These are phyloP conservation scores for Diuraphis noxia DNA, from an alignment of 1,140 invertebrate species.

Conservation along the genomic window DNA sequence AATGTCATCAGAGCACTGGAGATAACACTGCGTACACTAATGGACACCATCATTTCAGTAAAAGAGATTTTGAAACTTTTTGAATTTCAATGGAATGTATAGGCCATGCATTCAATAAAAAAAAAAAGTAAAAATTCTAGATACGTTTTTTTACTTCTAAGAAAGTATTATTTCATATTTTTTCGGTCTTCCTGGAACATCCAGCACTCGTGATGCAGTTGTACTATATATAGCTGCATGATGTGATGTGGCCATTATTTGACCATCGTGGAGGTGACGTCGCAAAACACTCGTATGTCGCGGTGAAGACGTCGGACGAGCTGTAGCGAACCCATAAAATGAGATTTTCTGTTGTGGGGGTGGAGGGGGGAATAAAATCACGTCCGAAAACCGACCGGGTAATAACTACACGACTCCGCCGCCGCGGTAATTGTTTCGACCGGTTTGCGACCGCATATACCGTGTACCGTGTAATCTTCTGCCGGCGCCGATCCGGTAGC, in stretches of 20 bases:
- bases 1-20: not conserved
- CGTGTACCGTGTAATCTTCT: not conserved
- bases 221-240: too few species aligned
- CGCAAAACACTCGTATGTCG: not conserved
- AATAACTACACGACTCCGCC: not conserved
- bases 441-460: conserved; percentile 2
- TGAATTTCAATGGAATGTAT: not conserved
- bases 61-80: not conserved
- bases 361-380: not conserved
- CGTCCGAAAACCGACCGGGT: not conserved
- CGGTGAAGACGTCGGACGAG: not conserved
- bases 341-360: rapidly evolving
- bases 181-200: not conserved
- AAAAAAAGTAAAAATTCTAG: not conserved
- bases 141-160: not conserved
- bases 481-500: not conserved
- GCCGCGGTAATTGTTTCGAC: conserved; percentile 33
- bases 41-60: not conserved
- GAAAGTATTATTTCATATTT: not conserved
- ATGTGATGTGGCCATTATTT: not conserved
- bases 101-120: not conserved
- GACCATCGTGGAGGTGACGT: not conserved
- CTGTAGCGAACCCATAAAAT: not conserved
- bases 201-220: too few species aligned
- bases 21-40: not conserved